These are phyloP conservation scores for Pseudochaenichthys georgianus DNA, from an alignment of 2,797 vertebrate species.

Conservation along the genomic window DNA sequence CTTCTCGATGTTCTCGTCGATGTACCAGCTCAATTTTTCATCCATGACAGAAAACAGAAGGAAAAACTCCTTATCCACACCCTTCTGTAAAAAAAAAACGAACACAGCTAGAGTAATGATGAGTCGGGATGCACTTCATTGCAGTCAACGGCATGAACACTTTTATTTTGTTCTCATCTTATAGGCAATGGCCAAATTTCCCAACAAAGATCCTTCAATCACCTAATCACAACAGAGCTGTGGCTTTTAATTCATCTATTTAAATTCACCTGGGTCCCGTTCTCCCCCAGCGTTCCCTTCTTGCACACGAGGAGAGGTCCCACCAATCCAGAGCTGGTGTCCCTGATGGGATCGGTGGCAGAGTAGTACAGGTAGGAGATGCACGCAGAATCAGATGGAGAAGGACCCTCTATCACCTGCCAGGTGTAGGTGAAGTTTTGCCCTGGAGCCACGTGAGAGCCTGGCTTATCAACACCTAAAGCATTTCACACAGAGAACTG, in stretches of 20 bases:
- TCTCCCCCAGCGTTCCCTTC: slow-evolving; percentile 80
- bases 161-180: background rate
- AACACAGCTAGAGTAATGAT: slow-evolving; percentile 10
- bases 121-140: background rate
- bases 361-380: slow-evolving; percentile 96
- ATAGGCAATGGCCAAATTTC: background rate
- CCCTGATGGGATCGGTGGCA: slow-evolving; percentile 83
- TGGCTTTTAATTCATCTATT: too few relatives aligned
- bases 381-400: slow-evolving; percentile 87
- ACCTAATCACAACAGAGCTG: too few relatives aligned
- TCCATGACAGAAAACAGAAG: slow-evolving; percentile 92
- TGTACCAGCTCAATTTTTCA: slow-evolving; percentile 92
- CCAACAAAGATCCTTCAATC: background rate
- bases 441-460: slow-evolving; percentile 88
- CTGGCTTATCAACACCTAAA: slow-evolving; percentile 86
- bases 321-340: slow-evolving; percentile 93
- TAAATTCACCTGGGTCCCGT: slow-evolving; percentile 84
- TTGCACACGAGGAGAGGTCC: slow-evolving; percentile 94
- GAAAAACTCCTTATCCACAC: slow-evolving; percentile 90
- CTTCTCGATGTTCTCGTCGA: slow-evolving; percentile 82
- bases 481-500: slow-evolving; percentile 21
- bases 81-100: slow-evolving; percentile 78
- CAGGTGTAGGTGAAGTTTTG: slow-evolving; percentile 91
- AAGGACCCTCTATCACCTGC: slow-evolving; percentile 90
- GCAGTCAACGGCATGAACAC: background rate